phyloP scores from a whole-genome alignment of 2,113 vertebrate genomes.

The Oncorhynchus gorbuscha region DNA sequence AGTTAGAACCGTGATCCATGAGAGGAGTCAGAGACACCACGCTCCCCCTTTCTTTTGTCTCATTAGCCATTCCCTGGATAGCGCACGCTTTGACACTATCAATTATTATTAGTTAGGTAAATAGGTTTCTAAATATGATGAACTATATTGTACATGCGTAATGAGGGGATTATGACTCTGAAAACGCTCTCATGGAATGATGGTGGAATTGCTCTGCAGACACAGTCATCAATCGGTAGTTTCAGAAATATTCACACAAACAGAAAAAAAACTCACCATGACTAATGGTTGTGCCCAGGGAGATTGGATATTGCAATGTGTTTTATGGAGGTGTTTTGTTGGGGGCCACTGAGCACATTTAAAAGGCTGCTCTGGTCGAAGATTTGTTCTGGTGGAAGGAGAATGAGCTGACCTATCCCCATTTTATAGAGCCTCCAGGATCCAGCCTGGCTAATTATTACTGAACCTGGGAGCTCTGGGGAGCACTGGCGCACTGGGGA shows the following conservation, averaged over 20 bases:
- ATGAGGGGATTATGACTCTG: constrained; percentile 18
- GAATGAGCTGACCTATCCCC: constrained; percentile 58
- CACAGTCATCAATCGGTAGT: constrained; percentile 24
- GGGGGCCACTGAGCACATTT: constrained; percentile 60
- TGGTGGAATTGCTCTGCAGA: constrained; percentile 9
- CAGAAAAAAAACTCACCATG: constrained; percentile 28
- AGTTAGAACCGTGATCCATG: constrained; percentile 49
- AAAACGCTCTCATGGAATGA: constrained; percentile 10
- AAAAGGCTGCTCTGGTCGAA: constrained; percentile 39
- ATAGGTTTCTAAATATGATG: constrained; percentile 50
- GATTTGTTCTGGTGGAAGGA: constrained; percentile 35
- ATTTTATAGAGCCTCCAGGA: constrained; percentile 58
- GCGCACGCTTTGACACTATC: constrained; percentile 43
- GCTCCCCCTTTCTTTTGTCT: constrained; percentile 36
- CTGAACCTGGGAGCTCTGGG: constrained; percentile 47
- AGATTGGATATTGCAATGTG: constrained; percentile 50
- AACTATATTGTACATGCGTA: constrained; percentile 26
- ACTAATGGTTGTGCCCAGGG: constrained; percentile 38
- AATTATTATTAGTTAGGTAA: constrained; percentile 51
- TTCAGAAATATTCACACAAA: constrained; percentile 39
- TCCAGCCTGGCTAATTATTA: constrained; percentile 64
- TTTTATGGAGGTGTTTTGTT: constrained; percentile 66
- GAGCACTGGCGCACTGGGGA: too few relatives aligned
- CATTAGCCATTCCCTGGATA: constrained; percentile 47
- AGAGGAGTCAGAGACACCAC: constrained; percentile 7